Base-by-base conservation (phyloP, 53 echinoderm and acorn worm genomes). In the Glandiceps talaboti region DNA sequence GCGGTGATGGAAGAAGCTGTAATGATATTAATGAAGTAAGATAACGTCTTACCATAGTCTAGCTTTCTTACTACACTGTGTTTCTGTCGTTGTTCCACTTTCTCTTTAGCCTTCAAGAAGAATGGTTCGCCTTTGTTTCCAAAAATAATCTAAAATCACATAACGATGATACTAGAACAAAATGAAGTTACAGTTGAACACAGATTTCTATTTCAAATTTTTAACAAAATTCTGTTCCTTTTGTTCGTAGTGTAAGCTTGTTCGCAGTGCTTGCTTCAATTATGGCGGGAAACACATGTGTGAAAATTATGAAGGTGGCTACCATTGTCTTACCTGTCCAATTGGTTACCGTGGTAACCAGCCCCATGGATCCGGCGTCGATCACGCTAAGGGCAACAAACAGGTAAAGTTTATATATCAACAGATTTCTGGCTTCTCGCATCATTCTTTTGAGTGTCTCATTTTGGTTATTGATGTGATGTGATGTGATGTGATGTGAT, bases 341-440 rank as follows among this genome's bases (percentile, higher is more conserved):
- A 45, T 81, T 31, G 93, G 90, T 33, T 88, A 89, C 89, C 86
- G 99, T 27, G 99, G 99, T 31, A 97, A 97, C 83, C 99, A 97
- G 82, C 99, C 99, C 25, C 85, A 91, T 32, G 99, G 99, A 26
- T 75, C 90, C 28, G 99, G 99, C 14, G 82, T 93, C 28, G 90
- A 89, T 76, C 93, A 97, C 73, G 99, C 99, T 30, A 79, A 79
- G 32, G 76, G 91, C 78, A 86, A 89, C 83, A 89, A 89, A 33
- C 99, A 97, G 91, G 99, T 97, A 84, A 84, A 83, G 64, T 20
- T 80, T 76, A 33, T n/a, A n/a, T n/a, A n/a, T n/a, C n/a, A n/a
- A n/a, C n/a, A n/a, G n/a, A n/a, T n/a, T n/a, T n/a, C n/a, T n/a
- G n/a, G n/a, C n/a, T n/a, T n/a, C n/a, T n/a, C n/a, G n/a, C n/a